These are phyloP conservation scores for Chlamydotis undulata DNA, from an alignment of 2,113 vertebrate species.

Conservation along the genomic window DNA sequence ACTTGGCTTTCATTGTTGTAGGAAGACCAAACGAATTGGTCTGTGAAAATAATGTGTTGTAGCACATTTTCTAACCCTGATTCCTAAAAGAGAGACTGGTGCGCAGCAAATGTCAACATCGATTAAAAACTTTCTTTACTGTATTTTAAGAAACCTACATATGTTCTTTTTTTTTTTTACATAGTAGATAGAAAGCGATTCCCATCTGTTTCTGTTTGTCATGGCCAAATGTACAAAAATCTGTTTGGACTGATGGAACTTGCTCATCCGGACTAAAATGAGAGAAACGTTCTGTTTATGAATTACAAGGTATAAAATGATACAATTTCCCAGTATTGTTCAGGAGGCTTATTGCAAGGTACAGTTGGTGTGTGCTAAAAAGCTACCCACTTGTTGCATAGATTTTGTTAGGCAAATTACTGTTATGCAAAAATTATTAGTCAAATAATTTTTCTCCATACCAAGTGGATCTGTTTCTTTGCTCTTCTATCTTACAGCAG, in stretches of 20 bases:
- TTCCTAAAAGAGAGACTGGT: not conserved
- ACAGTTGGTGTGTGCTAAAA: not conserved
- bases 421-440: not conserved
- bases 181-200: not conserved
- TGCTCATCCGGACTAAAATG: not conserved
- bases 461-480: not conserved
- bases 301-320: not conserved
- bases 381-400: not conserved
- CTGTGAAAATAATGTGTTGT: not conserved
- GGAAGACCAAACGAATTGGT: not conserved
- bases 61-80: not conserved
- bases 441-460: not conserved
- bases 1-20: not conserved
- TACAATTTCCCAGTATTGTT: not conserved
- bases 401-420: not conserved
- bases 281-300: not conserved
- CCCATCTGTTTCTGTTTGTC: constrained; percentile 45
- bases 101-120: not conserved
- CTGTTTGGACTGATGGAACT: constrained; percentile 23
- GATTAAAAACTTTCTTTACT: constrained; percentile 30
- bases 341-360: not conserved
- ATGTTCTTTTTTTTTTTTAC: not conserved
- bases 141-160: constrained; percentile 33
- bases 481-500: not conserved
- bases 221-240: constrained; percentile 39